Evolutionary conservation across 2,797 vertebrate genomes (phyloP).

Genomic region (Danio tinwini): DNA sequence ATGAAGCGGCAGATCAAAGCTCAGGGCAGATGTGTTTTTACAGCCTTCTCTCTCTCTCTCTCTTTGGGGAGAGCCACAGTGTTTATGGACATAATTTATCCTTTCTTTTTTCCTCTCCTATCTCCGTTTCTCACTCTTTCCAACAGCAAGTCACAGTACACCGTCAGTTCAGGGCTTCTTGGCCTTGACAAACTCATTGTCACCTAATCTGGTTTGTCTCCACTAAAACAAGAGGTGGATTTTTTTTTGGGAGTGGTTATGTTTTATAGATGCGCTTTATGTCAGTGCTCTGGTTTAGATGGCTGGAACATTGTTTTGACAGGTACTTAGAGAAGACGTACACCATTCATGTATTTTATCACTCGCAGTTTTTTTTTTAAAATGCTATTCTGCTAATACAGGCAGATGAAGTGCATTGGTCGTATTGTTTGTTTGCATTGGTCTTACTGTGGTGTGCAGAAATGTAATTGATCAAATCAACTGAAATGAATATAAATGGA

Average conservation of each 20-base stretch:
- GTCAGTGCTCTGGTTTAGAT: conserved; percentile 62
- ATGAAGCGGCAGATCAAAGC: conserved; percentile 79
- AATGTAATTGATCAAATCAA: conserved; percentile 35
- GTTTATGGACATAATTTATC: conserved; percentile 51
- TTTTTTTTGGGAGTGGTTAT: background rate
- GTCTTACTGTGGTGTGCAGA: conserved; percentile 70
- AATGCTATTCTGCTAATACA: background rate
- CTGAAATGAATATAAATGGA: background rate
- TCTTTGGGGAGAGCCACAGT: conserved; percentile 60
- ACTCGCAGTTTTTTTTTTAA: background rate
- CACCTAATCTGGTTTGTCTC: conserved; percentile 22
- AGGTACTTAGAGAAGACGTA: conserved; percentile 15
- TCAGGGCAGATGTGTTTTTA: conserved; percentile 81
- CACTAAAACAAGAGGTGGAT: conserved; percentile 2
- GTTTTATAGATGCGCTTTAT: conserved; percentile 17
- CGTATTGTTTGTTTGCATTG: conserved; percentile 74
- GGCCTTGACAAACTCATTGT: conserved; percentile 1
- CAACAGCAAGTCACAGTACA: conserved; percentile 7
- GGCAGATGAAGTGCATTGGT: conserved; percentile 35
- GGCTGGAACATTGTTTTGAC: conserved; percentile 9
- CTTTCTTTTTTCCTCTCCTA: conserved; percentile 34
- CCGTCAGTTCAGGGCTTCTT: conserved; percentile 17
- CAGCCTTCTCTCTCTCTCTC: conserved; percentile 55
- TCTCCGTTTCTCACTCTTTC: conserved; percentile 23
- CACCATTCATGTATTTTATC: background rate